Evolutionary conservation across 2,113 vertebrate genomes (phyloP).

Genomic region (Conger conger): DNA sequence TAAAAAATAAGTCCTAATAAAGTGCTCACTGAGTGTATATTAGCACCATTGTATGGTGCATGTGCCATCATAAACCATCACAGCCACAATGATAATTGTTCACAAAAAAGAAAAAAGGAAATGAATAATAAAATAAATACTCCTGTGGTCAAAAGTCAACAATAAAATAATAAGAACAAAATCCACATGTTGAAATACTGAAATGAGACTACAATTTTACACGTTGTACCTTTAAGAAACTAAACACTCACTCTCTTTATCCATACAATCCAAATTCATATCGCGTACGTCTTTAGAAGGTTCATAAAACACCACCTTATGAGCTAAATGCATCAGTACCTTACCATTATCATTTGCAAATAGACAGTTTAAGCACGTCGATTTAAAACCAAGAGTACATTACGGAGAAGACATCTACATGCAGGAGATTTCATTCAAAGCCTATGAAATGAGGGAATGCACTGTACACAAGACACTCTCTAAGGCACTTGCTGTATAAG

Average conservation of each 20-base stretch:
- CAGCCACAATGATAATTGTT: too few relatives aligned
- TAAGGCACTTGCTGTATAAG: slow-evolving; percentile 40
- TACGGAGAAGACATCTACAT: neutral
- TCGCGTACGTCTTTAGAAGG: neutral
- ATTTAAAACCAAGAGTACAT: slow-evolving; percentile 31
- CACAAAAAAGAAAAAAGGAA: neutral
- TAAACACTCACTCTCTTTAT: neutral
- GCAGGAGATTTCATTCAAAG: slow-evolving; percentile 36
- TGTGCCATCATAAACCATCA: neutral
- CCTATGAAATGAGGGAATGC: slow-evolving; percentile 51
- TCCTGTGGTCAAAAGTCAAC: too few relatives aligned
- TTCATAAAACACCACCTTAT: neutral
- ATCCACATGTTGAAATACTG: neutral
- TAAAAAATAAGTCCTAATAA: too few relatives aligned
- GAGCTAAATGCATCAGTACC: neutral
- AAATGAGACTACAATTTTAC: neutral
- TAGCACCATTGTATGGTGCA: too few relatives aligned
- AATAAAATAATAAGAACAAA: neutral
- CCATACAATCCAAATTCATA: neutral
- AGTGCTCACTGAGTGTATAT: too few relatives aligned
- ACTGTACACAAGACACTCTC: slow-evolving; percentile 30
- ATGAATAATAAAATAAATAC: neutral
- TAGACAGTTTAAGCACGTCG: slow-evolving; percentile 27
- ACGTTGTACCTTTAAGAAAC: neutral
- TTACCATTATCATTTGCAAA: neutral